phyloP scores from a whole-genome alignment of 92 coral and sea anemone species.

The Bergia sp. region DNA sequence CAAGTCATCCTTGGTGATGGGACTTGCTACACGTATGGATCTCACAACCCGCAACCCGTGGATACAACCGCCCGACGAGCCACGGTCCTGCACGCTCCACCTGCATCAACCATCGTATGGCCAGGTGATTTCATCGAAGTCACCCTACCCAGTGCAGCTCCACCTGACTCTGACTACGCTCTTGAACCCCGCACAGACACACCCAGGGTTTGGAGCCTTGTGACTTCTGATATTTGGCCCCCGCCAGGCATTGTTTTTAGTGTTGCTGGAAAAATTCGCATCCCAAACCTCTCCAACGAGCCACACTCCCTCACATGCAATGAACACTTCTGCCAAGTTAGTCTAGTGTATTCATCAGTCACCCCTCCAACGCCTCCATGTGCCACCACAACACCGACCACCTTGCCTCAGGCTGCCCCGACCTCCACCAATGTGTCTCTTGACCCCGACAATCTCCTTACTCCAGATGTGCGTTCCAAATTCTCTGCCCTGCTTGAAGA shows the following conservation, averaged over 20 bases:
- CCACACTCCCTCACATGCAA: conserved; percentile 64
- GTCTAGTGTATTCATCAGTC: conserved; percentile 48
- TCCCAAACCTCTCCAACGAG: conserved; percentile 57
- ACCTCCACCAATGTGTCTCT: too few species aligned
- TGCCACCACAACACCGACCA: not conserved
- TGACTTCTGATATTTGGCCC: conserved; percentile 55
- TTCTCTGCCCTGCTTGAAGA: too few species aligned
- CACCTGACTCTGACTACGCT: conserved; percentile 60
- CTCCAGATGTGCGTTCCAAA: too few species aligned
- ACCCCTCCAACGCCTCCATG: conserved; percentile 7
- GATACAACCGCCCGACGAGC: conserved; percentile 53
- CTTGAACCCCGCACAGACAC: conserved; percentile 70
- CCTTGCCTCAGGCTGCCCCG: not conserved
- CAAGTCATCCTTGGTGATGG: too few species aligned
- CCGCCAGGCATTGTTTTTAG: conserved; percentile 48
- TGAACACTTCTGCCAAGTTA: not conserved
- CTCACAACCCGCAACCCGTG: not conserved
- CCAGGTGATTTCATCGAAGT: conserved; percentile 69
- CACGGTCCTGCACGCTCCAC: conserved; percentile 61
- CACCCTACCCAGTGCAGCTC: conserved; percentile 58
- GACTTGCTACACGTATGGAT: too few species aligned
- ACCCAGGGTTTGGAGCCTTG: conserved; percentile 36
- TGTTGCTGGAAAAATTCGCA: conserved; percentile 62
- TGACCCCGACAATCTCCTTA: too few species aligned
- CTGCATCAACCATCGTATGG: conserved; percentile 57